Conservation (phyloP, 1,140 invertebrate species). For the Zaprionus kolodkinae region DNA sequence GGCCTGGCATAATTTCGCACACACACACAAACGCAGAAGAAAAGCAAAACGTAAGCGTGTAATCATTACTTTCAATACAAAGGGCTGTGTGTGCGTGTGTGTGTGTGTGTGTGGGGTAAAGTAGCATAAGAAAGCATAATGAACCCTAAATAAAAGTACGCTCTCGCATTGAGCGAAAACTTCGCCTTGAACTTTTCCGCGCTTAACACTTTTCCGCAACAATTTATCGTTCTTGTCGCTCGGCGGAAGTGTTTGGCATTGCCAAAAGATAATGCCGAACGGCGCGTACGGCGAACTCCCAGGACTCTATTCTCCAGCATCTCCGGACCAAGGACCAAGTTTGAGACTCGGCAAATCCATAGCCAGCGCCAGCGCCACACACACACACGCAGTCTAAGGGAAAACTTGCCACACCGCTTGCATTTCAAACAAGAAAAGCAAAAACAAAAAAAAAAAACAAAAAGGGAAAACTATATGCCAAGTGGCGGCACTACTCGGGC, state of each 20-base stretch:
- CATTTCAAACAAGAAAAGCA: conserved; percentile 45
- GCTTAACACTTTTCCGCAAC: conserved; percentile 73
- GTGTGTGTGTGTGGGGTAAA: conserved; percentile 3
- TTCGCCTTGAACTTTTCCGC: conserved; percentile 64
- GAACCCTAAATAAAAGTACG: conserved; percentile 72
- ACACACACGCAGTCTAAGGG: background rate
- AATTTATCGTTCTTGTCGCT: conserved; percentile 68
- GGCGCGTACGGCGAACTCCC: conserved; percentile 8
- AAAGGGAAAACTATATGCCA: conserved; percentile 46
- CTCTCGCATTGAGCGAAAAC: conserved; percentile 51
- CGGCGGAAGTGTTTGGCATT: conserved; percentile 68
- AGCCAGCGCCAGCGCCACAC: conserved; percentile 17
- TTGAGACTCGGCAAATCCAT: conserved; percentile 56
- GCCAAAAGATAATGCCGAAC: conserved; percentile 60
- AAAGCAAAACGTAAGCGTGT: conserved; percentile 62
- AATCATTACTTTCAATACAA: conserved; percentile 67
- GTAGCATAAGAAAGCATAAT: conserved; percentile 57
- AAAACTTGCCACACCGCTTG: conserved; percentile 52
- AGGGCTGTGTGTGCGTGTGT: background rate
- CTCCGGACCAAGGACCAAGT: conserved; percentile 54
- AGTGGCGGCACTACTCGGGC: conserved; percentile 23
- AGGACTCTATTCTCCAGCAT: conserved; percentile 19
- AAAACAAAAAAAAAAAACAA: background rate
- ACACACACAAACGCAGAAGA: conserved; percentile 41
- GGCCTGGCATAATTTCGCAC: conserved; percentile 50